Percentiles rank a stretch among this genome's conserved stretches.
phyloP scores from a whole-genome alignment of 2,113 vertebrate species.

The Eudyptes chrysolophus region DNA sequence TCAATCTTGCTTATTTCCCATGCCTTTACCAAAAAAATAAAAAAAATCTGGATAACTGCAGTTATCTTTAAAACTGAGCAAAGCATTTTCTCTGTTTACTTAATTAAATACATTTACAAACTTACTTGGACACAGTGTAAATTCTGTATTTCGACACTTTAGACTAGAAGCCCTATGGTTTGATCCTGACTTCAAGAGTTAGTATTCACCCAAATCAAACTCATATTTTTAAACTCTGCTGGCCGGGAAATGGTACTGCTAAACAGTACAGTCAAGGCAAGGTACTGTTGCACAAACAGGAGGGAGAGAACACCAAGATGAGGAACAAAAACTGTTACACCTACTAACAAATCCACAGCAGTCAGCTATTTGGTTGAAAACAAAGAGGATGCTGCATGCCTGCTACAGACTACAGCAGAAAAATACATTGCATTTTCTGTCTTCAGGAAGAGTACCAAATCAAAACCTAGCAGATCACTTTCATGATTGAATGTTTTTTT shows the following conservation, averaged over 20 bases:
- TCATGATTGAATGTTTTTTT: neutral
- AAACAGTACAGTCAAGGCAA: neutral
- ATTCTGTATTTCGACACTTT: neutral
- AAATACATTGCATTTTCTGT: neutral
- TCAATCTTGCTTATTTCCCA: neutral
- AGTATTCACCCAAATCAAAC: neutral
- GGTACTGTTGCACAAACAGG: neutral
- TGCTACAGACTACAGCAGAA: neutral
- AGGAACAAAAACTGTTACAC: neutral
- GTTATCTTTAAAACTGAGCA: neutral
- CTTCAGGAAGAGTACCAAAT: neutral
- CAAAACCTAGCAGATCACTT: neutral
- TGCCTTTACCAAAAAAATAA: neutral
- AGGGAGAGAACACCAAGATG: neutral
- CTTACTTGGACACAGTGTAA: neutral
- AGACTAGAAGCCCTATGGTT: neutral
- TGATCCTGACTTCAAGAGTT: neutral
- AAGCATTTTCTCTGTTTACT: neutral
- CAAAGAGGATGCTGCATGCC: neutral
- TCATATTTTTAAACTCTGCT: neutral
- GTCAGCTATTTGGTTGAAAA: neutral
- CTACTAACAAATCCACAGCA: neutral
- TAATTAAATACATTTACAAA: neutral
- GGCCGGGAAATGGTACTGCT: neutral
- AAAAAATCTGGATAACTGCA: neutral